Percentiles rank a stretch among this genome's conserved stretches.
phyloP scores from a whole-genome alignment of 2,888 invertebrate genomes.

The Tinea trinotella region DNA sequence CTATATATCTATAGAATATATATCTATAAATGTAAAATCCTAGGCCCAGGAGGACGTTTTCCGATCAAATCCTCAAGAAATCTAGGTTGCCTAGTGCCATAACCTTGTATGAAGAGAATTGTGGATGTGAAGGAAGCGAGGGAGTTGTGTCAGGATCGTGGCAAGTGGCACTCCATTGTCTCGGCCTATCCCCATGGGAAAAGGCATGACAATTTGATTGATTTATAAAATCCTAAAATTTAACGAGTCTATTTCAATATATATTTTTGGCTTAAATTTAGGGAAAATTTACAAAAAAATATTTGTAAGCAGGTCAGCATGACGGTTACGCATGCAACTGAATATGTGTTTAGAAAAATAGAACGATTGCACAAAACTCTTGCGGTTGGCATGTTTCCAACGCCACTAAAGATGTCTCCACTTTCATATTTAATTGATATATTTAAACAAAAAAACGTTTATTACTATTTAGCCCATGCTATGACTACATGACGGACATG shows the following conservation, averaged over 20 bases:
- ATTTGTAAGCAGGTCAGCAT: neutral
- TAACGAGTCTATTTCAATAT: neutral
- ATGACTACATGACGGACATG: neutral
- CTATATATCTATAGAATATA: too few species aligned
- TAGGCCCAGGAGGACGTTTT: too few species aligned
- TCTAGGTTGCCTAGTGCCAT: too few species aligned
- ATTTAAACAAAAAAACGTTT: neutral
- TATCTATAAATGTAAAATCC: too few species aligned
- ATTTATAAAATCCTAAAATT: too few species aligned
- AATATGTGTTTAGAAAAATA: slow-evolving; percentile 63
- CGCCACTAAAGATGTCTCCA: neutral
- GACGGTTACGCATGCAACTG: slow-evolving; percentile 44
- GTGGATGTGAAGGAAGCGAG: too few species aligned
- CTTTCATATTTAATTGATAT: neutral
- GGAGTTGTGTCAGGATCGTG: too few species aligned
- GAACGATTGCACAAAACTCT: slow-evolving; percentile 68
- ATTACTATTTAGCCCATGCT: neutral
- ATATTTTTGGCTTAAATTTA: neutral
- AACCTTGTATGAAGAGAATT: too few species aligned
- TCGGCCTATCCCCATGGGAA: too few species aligned
- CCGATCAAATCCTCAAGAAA: too few species aligned
- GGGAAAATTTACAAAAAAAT: slow-evolving; percentile 6
- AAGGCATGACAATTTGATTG: too few species aligned
- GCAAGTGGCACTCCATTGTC: too few species aligned
- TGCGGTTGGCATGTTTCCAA: slow-evolving; percentile 35